phyloP scores from a whole-genome alignment of 2,113 vertebrate species.

The Urocynchramus pylzowi region DNA sequence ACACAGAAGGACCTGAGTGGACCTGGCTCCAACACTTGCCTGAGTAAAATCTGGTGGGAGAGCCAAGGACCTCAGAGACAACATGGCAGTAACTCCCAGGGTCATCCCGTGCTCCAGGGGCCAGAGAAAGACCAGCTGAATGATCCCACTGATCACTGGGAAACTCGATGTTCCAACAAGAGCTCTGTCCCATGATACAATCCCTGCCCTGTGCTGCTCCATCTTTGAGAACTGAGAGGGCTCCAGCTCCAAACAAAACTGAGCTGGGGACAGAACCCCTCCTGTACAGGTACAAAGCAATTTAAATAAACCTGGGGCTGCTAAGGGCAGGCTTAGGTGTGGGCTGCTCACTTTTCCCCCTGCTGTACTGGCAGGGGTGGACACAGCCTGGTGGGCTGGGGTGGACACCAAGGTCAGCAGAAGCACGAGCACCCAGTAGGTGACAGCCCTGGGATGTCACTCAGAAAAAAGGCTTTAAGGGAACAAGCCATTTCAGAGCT shows the following conservation, averaged over 20 bases:
- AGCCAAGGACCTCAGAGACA: neutral
- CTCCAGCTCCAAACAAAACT: neutral
- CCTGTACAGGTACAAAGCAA: neutral
- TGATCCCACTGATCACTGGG: neutral
- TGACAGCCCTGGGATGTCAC: fast-evolving
- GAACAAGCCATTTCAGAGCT: neutral
- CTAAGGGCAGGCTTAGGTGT: neutral
- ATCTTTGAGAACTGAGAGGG: fast-evolving
- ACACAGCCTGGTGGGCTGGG: neutral
- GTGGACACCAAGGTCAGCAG: neutral
- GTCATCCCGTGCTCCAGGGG: fast-evolving
- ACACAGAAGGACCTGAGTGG: neutral
- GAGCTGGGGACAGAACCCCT: neutral
- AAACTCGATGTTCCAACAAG: fast-evolving
- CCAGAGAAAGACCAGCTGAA: neutral
- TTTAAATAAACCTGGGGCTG: neutral
- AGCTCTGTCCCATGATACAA: fast-evolving
- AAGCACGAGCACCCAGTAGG: neutral
- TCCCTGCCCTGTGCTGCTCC: fast-evolving
- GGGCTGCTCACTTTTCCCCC: neutral
- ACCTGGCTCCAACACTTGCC: neutral
- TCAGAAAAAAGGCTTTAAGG: neutral
- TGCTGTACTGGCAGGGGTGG: neutral
- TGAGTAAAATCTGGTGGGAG: neutral
- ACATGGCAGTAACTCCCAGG: neutral